Evolutionary conservation across 2,797 vertebrate species (phyloP), one percentile per base, ranked within the genome.

Genomic region (Xiphorhynchus erythropygius): DNA sequence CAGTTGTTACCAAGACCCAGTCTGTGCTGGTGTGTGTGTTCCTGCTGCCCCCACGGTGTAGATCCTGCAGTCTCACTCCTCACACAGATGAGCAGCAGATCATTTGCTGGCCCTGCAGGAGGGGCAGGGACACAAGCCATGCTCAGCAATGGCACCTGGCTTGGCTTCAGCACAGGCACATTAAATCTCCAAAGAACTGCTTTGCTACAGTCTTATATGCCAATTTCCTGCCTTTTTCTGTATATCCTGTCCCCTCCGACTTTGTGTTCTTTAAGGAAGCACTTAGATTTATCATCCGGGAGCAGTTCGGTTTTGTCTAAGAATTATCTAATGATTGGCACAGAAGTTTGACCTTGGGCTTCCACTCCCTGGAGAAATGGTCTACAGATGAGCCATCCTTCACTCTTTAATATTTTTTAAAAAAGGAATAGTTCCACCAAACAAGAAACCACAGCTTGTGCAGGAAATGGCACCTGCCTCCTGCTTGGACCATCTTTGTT

Each of bases 1-100:
- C 0, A 1, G 35, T 3, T 33, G 28, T 18, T 57, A 37, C 32
- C 2, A 7, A 44, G 30, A 41, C 10, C 30, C 22, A 5, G 17
- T 11, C 5, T 30, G 30, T 16, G 35, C 13, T 9, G 18, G 13
- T 1, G 1, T 13, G 18, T 2, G 32, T 18, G 24, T 9, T 57
- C 21, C 63, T 3, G 1, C 3, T 39, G n/a, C 19, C 60, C 14
- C 15, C 11, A 28, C 7, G 6, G 22, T 4, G 13, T 1, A 2
- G 75, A 52, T 15, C 8, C n/a, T 64, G 64, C 30, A 1, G 2
- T 24, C 8, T n/a, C 41, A 46, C 41, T 24, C 27, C 25, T 33
- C 42, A 17, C 1, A 1, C 14, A 42, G 67, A 70, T 10, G 37
- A 35, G 21, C 33, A 76, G n/a, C n/a, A 90, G 28, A 14, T 5